Evolutionary conservation across 2,113 vertebrate genomes (phyloP).

Genomic region (Choloepus hoffmanni): DNA sequence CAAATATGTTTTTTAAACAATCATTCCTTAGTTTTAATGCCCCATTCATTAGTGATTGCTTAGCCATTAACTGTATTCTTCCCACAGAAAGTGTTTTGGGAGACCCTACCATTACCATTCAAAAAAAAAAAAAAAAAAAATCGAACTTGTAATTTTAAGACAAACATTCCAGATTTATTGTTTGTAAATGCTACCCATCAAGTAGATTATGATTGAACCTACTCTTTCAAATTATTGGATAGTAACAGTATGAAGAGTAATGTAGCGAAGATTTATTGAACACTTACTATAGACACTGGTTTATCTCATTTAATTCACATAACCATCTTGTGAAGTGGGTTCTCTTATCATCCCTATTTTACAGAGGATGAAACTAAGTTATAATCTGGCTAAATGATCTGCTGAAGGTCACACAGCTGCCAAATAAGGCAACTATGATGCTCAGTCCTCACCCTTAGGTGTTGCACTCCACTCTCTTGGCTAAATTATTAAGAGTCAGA

Average conservation of each 20-base stretch:
- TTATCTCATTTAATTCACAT: not conserved
- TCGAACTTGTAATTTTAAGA: not conserved
- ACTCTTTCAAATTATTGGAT: not conserved
- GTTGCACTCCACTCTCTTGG: not conserved
- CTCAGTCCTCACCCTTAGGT: not conserved
- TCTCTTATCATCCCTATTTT: not conserved
- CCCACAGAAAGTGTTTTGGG: not conserved
- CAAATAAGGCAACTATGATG: not conserved
- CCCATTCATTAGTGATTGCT: not conserved
- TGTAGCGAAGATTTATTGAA: not conserved
- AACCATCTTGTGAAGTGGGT: not conserved
- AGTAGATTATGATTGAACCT: not conserved
- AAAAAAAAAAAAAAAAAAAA: too few species aligned
- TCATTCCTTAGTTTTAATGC: not conserved
- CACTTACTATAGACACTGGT: not conserved
- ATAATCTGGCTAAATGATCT: not conserved
- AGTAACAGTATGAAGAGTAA: not conserved
- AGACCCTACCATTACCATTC: not conserved
- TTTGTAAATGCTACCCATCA: not conserved
- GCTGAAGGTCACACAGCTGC: not conserved
- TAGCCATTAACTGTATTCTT: not conserved
- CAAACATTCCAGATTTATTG: not conserved
- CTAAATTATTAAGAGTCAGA: not conserved
- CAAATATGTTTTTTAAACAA: not conserved
- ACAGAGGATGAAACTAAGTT: not conserved